phyloP scores from a whole-genome alignment of 2,888 invertebrate genomes.

The Cataglyphis cursor region DNA sequence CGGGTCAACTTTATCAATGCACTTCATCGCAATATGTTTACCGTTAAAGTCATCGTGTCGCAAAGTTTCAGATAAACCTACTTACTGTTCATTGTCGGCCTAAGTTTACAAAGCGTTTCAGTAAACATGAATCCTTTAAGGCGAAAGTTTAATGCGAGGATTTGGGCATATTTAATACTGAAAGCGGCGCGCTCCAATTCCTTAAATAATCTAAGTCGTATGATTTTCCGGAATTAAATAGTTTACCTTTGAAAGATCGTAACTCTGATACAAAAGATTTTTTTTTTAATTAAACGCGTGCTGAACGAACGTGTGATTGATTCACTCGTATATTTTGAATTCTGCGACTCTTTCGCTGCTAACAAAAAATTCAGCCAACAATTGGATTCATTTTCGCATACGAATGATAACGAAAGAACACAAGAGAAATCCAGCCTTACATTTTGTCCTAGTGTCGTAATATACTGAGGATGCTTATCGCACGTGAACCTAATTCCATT shows the following conservation, averaged over 20 bases:
- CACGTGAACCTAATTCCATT: constrained; percentile 66
- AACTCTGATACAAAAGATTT: constrained; percentile 10
- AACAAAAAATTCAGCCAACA: background rate
- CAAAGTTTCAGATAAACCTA: constrained; percentile 37
- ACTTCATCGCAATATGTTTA: background rate
- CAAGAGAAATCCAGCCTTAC: constrained; percentile 7
- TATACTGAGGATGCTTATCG: constrained; percentile 44
- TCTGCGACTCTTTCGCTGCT: background rate
- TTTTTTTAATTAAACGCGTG: background rate
- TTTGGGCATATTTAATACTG: constrained; percentile 26
- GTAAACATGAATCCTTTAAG: constrained; percentile 28
- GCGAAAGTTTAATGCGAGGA: constrained; percentile 30
- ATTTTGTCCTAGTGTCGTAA: constrained; percentile 26
- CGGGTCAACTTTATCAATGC: background rate
- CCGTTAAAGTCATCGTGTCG: background rate
- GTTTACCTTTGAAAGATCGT: background rate
- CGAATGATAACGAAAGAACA: constrained; percentile 20
- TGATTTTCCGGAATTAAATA: constrained; percentile 13
- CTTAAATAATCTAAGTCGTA: constrained; percentile 15
- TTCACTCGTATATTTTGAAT: constrained; percentile 9
- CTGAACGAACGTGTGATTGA: background rate
- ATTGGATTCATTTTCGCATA: constrained; percentile 19
- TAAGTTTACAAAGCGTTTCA: constrained; percentile 29
- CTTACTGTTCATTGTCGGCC: constrained; percentile 29
- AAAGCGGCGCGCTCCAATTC: constrained; percentile 15